A percentile compares a stretch with the other conserved stretches of the same genome.
These are phyloP conservation scores for Cantharis rustica DNA, from an alignment of 2,888 invertebrate genomes.

Conservation along the genomic window DNA sequence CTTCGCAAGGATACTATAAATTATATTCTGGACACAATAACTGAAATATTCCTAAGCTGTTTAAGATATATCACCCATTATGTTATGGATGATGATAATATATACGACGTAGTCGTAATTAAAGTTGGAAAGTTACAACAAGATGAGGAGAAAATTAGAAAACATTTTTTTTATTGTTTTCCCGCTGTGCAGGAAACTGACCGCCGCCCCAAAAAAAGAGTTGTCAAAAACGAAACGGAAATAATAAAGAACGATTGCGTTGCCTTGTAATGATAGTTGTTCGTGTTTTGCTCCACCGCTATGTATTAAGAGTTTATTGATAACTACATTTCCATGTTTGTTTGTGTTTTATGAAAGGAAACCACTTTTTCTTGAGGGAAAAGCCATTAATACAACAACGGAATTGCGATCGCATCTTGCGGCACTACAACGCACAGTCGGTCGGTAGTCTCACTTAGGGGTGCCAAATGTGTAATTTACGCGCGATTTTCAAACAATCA, in stretches of 20 bases:
- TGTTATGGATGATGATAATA: conserved; percentile 5
- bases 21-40: conserved; percentile 38
- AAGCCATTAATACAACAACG: neutral
- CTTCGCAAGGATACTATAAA: conserved; percentile 33
- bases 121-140: neutral
- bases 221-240: conserved; percentile 11
- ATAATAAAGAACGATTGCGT: conserved; percentile 17
- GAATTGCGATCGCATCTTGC: neutral
- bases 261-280: conserved; percentile 18
- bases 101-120: neutral
- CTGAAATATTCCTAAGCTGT: conserved; percentile 37
- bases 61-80: conserved; percentile 33
- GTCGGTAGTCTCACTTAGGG: neutral
- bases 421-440: no score
- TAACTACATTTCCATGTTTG: conserved; percentile 11
- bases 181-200: conserved; percentile 10
- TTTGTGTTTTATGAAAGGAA: conserved; percentile 6
- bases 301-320: conserved; percentile 15
- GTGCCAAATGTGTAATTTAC: neutral
- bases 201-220: conserved; percentile 4
- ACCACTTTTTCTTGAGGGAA: neutral
- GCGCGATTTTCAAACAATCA: neutral
- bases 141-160: neutral
- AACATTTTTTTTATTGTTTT: neutral
- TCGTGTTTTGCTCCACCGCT: conserved; percentile 9